These are phyloP conservation scores for Nymphalis polychloros DNA, from an alignment of 2,888 invertebrate genomes.

Conservation along the genomic window DNA sequence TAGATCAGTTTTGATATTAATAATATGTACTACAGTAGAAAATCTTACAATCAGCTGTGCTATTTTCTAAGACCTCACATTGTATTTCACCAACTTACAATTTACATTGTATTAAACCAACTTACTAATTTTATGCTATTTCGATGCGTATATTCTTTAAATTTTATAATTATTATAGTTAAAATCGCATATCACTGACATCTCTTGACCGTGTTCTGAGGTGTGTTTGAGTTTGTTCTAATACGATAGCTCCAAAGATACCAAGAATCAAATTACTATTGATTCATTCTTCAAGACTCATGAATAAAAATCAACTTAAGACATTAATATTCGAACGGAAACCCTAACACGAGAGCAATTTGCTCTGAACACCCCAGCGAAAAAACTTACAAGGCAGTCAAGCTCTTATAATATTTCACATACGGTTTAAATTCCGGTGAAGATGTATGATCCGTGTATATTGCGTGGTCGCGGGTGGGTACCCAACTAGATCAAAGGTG, in stretches of 20 bases:
- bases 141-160: too few species aligned
- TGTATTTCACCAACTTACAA: too few species aligned
- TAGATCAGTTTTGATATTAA: too few species aligned
- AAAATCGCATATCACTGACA: too few species aligned
- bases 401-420: constrained; percentile 1
- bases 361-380: constrained; percentile 36
- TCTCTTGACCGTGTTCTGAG: too few species aligned
- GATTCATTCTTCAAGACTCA: constrained; percentile 22
- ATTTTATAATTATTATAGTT: too few species aligned
- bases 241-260: neutral
- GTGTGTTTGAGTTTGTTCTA: too few species aligned
- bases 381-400: constrained; percentile 1
- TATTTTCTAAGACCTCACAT: too few species aligned
- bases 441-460: constrained; percentile 40
- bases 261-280: neutral
- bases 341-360: constrained; percentile 41
- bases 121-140: too few species aligned
- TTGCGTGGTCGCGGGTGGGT: constrained; percentile 66
- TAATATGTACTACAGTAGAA: too few species aligned
- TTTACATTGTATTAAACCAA: too few species aligned
- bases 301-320: constrained; percentile 38
- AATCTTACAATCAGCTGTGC: too few species aligned
- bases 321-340: constrained; percentile 49
- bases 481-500: constrained; percentile 76
- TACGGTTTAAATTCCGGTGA: constrained; percentile 27